A percentile compares a stretch with the other conserved stretches of the same genome.
These are phyloP conservation scores for Anthophora plumipes DNA, from an alignment of 2,888 invertebrate genomes.

Conservation along the genomic window DNA sequence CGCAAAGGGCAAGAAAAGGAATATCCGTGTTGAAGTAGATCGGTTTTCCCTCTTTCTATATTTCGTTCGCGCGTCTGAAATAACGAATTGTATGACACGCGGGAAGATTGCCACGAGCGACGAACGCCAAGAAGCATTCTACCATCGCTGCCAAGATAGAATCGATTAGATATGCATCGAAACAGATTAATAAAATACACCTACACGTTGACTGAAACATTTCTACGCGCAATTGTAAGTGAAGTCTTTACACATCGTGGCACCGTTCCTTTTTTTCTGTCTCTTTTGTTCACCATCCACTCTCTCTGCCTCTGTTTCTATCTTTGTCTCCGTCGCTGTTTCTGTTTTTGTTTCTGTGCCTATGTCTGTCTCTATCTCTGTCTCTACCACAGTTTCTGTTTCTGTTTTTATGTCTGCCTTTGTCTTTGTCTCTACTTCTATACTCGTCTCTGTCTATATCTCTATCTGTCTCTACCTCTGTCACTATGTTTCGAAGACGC, in stretches of 20 bases:
- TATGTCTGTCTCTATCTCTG: not conserved
- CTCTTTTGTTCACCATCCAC: not conserved
- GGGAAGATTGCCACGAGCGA: conserved; percentile 27
- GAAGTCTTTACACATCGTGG: conserved; percentile 60
- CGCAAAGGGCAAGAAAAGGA: conserved; percentile 26
- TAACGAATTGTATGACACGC: conserved; percentile 16
- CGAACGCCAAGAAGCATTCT: conserved; percentile 38
- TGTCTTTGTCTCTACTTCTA: too few relatives aligned
- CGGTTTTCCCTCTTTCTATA: not conserved
- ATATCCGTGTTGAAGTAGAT: not conserved
- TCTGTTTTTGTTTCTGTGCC: too few relatives aligned
- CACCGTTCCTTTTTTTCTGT: conserved; percentile 51
- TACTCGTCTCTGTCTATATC: conserved; percentile 11
- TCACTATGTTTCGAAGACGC: conserved; percentile 34
- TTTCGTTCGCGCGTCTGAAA: conserved; percentile 11
- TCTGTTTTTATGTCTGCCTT: too few relatives aligned
- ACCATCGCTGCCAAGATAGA: conserved; percentile 48
- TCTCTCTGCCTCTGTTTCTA: not conserved
- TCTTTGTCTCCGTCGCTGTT: too few relatives aligned
- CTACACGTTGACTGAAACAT: conserved; percentile 55
- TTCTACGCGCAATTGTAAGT: conserved; percentile 56
- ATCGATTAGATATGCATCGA: conserved; percentile 64
- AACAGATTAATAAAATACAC: conserved; percentile 66
- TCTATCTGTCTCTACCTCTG: not conserved
- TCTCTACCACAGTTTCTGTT: too few relatives aligned